Percentiles rank a stretch among this genome's conserved stretches.
Conservation (phyloP, 1,140 invertebrate genomes). For the Neoseiulus cucumeris region DNA sequence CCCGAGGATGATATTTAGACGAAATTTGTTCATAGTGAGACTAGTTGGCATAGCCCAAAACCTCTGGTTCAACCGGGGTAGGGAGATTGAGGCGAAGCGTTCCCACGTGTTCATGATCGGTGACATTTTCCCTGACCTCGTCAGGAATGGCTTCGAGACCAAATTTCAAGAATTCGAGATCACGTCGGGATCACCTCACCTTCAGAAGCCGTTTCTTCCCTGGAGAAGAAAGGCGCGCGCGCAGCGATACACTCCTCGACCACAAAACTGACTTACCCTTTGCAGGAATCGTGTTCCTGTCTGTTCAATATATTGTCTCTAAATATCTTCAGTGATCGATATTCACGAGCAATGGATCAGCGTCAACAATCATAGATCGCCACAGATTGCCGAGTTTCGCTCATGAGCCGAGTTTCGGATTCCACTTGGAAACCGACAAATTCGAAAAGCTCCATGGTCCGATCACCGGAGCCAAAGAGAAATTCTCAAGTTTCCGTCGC, state of each 20-base stretch:
- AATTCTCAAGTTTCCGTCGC: too few species aligned
- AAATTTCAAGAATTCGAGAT: too few species aligned
- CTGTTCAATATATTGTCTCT: neutral
- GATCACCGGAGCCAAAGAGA: too few species aligned
- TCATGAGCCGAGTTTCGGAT: neutral
- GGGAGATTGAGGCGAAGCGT: neutral
- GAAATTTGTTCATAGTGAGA: neutral
- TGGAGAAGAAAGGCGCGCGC: neutral
- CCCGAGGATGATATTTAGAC: neutral
- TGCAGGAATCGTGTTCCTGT: neutral
- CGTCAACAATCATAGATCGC: neutral
- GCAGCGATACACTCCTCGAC: constrained; percentile 8
- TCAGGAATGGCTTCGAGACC: neutral
- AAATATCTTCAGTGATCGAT: neutral
- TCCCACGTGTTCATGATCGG: neutral
- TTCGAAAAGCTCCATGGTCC: neutral
- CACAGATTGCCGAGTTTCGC: too few species aligned
- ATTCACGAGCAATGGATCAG: neutral
- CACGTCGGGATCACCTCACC: too few species aligned
- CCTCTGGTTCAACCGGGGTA: neutral
- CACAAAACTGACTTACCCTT: neutral
- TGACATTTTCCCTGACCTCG: neutral
- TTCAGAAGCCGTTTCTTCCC: too few species aligned
- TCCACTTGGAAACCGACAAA: neutral
- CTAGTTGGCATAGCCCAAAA: neutral